Conservation (phyloP, 1,140 invertebrate genomes). For the Pomphorhynchus laevis region DNA sequence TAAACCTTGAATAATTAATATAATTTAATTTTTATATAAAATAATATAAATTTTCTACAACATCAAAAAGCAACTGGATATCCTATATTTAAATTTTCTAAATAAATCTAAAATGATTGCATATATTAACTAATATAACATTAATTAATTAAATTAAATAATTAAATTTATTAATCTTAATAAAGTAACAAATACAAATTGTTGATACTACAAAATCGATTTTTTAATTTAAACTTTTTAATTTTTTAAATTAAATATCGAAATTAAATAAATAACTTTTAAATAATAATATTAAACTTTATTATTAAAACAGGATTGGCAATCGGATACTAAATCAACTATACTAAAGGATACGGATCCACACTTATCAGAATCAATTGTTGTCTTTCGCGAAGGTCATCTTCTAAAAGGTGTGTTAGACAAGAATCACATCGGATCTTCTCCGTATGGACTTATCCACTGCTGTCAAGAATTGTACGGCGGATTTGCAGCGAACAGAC, state of each 20-base stretch:
- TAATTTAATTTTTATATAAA: too few relatives aligned
- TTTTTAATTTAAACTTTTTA: not conserved
- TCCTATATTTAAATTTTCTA: too few relatives aligned
- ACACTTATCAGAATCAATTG: constrained; percentile 68
- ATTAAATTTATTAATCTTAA: too few relatives aligned
- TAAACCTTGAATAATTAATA: too few relatives aligned
- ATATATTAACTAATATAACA: too few relatives aligned
- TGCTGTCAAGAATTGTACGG: constrained; percentile 75
- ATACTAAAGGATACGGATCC: constrained; percentile 30
- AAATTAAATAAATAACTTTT: not conserved
- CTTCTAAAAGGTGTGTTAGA: constrained; percentile 66
- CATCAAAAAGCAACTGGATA: too few relatives aligned
- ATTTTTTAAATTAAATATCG: too few relatives aligned
- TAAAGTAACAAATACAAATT: too few relatives aligned
- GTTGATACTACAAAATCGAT: too few relatives aligned
- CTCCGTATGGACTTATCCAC: constrained; percentile 59
- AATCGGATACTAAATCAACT: not conserved
- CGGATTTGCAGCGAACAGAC: constrained; percentile 31
- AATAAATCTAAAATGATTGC: too few relatives aligned
- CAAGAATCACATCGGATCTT: constrained; percentile 74
- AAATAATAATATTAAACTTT: not conserved
- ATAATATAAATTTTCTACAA: too few relatives aligned
- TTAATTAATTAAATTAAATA: too few relatives aligned
- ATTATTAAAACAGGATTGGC: not conserved
- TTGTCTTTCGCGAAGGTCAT: constrained; percentile 52